phyloP scores from a whole-genome alignment of 2,888 invertebrate genomes.

The Sarcophaga carnaria region DNA sequence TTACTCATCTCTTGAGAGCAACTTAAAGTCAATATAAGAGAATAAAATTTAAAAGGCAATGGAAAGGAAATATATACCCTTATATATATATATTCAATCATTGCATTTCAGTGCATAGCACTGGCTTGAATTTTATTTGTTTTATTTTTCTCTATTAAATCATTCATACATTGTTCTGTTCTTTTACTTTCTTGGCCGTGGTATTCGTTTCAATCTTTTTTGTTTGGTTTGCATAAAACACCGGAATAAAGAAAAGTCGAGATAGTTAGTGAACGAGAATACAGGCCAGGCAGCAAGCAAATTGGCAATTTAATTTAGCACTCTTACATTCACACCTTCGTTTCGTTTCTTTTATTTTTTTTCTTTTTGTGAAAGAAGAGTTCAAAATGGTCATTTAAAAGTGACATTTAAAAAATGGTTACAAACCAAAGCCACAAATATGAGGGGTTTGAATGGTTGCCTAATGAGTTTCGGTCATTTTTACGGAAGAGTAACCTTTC shows the following conservation, averaged over 20 bases:
- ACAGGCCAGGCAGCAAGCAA: not conserved
- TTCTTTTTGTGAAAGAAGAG: not conserved
- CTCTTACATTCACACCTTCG: not conserved
- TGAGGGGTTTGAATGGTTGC: conserved; percentile 13
- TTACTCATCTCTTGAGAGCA: too few species aligned
- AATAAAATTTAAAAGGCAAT: too few species aligned
- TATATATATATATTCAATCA: too few species aligned
- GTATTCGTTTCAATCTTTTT: not conserved
- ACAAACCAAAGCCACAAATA: conserved; percentile 15
- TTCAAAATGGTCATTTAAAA: conserved; percentile 12
- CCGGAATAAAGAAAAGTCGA: not conserved
- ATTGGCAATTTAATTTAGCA: conserved; percentile 34
- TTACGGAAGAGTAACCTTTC: not conserved
- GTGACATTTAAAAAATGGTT: conserved; percentile 24
- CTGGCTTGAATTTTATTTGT: not conserved
- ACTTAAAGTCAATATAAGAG: too few species aligned
- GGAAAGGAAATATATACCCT: too few species aligned
- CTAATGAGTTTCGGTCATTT: conserved; percentile 26
- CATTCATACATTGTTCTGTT: conserved; percentile 21
- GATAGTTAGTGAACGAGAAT: not conserved
- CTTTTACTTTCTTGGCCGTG: not conserved
- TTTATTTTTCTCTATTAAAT: conserved; percentile 13
- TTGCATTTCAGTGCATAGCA: not conserved
- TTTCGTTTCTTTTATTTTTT: too few species aligned
- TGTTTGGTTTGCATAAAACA: not conserved